Evolutionary conservation across 2,797 vertebrate species (phyloP), one percentile per base, ranked within the genome.

Genomic region (Enteromius thamalakanensis): DNA sequence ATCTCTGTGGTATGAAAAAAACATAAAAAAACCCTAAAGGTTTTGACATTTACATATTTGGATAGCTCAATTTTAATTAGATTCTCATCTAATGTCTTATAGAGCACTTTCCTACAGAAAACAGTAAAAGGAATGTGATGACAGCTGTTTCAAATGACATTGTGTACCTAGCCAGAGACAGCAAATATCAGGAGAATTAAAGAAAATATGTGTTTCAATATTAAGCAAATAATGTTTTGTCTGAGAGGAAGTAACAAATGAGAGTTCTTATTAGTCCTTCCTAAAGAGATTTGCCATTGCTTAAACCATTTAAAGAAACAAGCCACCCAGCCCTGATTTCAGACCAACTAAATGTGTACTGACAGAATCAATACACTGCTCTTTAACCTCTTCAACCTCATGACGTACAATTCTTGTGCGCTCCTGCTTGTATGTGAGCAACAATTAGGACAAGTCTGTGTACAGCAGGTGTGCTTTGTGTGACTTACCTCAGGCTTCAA

Each of bases 291-390:
- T 83, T 76, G 12, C 34, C 51, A 49, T 45, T 58, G 23, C 81
- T 82, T 83, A 83, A 83, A 78, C 65, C 65, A 83, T 83, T 83
- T 83, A 70, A 76, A 78, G 53, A 58, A 62, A 83, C 37, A 68
- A 83, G 29, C 26, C 29, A 62, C 9, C 37, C 64, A 78, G 47
- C 6, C 29, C 8, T 83, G 64, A 83, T 70, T 47, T 32, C 75
- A 77, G 65, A n/a, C 42, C 68, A 82, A 78, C 67, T 72, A 65
- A 78, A 86, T 82, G 75, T 60, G 47, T 76, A 58, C 69, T 79
- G 84, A 79, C 80, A 86, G 76, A 71, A 86, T 83, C 75, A 64
- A 86, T 86, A 83, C 49, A 2, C 49, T 60, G 34, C 12, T 76
- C 40, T 60, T 83, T 62, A 71, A 83, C 53, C 70, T 75, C 80